phyloP scores from a whole-genome alignment of 2,113 vertebrate genomes.

The Cathartes aura region DNA sequence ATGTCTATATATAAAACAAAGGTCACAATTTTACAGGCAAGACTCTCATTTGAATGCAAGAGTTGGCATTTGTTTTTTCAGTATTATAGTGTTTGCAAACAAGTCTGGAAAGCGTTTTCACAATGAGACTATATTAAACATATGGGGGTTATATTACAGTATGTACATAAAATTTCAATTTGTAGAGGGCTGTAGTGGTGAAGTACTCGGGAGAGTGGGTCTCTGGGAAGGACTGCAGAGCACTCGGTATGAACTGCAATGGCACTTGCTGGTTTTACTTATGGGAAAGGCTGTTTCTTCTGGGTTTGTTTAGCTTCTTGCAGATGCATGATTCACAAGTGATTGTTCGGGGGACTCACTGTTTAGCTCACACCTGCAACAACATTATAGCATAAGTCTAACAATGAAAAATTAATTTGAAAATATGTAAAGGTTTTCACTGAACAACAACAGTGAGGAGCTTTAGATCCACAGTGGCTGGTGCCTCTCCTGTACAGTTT shows the following conservation, averaged over 20 bases:
- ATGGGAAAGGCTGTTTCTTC: not conserved
- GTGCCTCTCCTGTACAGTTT: not conserved
- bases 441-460: not conserved
- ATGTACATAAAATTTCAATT: not conserved
- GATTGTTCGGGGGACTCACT: not conserved
- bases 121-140: not conserved
- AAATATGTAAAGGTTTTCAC: not conserved
- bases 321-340: not conserved
- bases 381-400: too few species aligned
- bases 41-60: not conserved
- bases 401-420: not conserved
- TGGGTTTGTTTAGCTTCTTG: not conserved
- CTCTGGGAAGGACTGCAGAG: not conserved
- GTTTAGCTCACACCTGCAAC: not conserved
- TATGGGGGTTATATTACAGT: not conserved
- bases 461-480: accelerated
- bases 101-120: not conserved
- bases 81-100: not conserved
- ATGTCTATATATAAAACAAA: not conserved
- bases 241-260: accelerated
- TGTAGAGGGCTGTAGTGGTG: not conserved
- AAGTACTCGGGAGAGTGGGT: not conserved
- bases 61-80: not conserved
- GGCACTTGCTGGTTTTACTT: not conserved
- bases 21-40: not conserved